Evolutionary conservation across 2,888 invertebrate species (phyloP), one percentile per base, ranked within the genome.

Genomic region (Odontocerum albicorne): DNA sequence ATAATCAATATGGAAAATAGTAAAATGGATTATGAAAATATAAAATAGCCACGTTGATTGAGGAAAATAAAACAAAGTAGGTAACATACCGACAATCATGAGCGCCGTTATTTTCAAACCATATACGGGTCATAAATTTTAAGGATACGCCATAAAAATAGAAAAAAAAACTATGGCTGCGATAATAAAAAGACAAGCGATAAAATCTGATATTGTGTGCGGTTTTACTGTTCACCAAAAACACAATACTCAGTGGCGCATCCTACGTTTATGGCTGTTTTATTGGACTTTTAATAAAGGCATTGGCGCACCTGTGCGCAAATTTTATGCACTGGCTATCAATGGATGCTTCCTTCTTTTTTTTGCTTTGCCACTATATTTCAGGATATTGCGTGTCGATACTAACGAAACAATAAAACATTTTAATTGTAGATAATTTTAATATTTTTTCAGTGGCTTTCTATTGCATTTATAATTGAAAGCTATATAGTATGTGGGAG

Each of bases 251-350:
- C 36, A 1, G 40, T 31, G 33, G 44, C 43, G 39, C 43, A 43
- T 47, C 32, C 39, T 36, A 21, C 43, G 43, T 55, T 55, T 55
- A 55, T 31, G 38, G 49, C 44, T 20, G 21, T 60, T 60, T 60
- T 57, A 59, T 59, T 53, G 50, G 50, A 49, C 16, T 50, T 56
- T 50, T 57, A 57, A 50, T 54, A 57, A 52, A 44, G 53, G 53
- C 45, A 44, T 44, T 43, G 55, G 27, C 35, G 46, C 49, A 40
- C 59, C 56, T 56, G 56, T 57, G 59, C 43, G 16, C 45, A 49
- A 49, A 50, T 56, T 57, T 53, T 56, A 53, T 57, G 56, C 56
- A 36, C 56, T 49, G 17, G 49, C 45, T 49, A 40, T 39, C n/a
- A n/a, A n/a, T n/a, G n/a, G n/a, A n/a, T n/a, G n/a, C n/a, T n/a